These are phyloP conservation scores for Conopomorpha cramerella DNA, from an alignment of 1,140 invertebrate genomes.

Conservation along the genomic window DNA sequence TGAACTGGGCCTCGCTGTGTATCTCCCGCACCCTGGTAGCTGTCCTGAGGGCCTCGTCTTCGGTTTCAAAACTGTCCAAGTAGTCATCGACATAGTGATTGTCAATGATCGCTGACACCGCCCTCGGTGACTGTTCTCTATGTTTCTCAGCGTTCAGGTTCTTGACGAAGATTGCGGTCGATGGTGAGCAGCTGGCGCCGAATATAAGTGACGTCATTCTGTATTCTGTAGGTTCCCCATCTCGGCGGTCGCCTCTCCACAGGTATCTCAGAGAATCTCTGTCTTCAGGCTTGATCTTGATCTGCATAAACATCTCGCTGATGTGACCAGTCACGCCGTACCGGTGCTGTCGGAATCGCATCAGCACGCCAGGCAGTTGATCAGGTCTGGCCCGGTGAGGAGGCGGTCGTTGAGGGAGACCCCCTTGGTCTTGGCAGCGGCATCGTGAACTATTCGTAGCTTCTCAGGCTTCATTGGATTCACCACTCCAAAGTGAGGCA, in stretches of 20 bases:
- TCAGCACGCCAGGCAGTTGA: conserved; percentile 12
- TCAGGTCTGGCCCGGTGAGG: conserved; percentile 14
- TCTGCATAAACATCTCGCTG: conserved; percentile 13
- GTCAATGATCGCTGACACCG: conserved; percentile 9
- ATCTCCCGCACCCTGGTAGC: conserved; percentile 12
- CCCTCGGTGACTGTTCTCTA: conserved; percentile 6
- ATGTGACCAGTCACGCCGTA: conserved; percentile 17
- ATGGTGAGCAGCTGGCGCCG: conserved; percentile 12
- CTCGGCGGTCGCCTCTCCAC: conserved; percentile 6
- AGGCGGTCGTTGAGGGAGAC: conserved; percentile 13
- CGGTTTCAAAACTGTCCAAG: conserved; percentile 11
- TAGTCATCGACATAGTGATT: conserved; percentile 34
- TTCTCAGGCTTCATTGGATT: conserved; percentile 12
- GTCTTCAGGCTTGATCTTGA: conserved; percentile 10
- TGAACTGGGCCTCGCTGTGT: conserved; percentile 10
- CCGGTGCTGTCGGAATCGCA: conserved; percentile 12
- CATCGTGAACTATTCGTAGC: conserved; percentile 15
- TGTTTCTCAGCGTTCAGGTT: conserved; percentile 10
- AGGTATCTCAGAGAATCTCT: conserved; percentile 12
- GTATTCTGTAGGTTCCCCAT: conserved; percentile 5
- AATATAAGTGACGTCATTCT: conserved; percentile 16
- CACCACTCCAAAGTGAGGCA: conserved; percentile 15
- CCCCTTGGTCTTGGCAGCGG: conserved; percentile 12
- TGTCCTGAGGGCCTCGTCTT: conserved; percentile 12
- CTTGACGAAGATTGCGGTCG: conserved; percentile 3